Percentiles rank a stretch among this genome's conserved stretches.
Conservation (phyloP, 2,797 vertebrate genomes). For the Sandelia bainsii region DNA sequence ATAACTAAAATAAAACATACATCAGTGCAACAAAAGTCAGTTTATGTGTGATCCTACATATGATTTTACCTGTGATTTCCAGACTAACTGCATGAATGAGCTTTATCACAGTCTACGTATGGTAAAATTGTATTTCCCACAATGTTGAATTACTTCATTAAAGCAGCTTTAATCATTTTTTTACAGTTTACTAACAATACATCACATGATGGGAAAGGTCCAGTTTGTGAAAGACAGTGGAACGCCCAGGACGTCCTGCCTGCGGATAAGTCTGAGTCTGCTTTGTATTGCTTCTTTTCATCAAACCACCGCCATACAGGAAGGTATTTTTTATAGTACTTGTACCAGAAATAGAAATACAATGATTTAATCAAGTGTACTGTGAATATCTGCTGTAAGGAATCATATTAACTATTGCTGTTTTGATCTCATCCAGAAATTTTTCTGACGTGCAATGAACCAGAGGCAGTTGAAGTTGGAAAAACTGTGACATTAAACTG, state of each 20-base stretch:
- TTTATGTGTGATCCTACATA: too few relatives aligned
- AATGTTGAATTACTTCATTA: too few relatives aligned
- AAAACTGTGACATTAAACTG: not conserved
- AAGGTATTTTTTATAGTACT: not conserved
- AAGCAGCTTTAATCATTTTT: too few relatives aligned
- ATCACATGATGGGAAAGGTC: not conserved
- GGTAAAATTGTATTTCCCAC: too few relatives aligned
- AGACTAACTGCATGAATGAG: too few relatives aligned
- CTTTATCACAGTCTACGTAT: too few relatives aligned
- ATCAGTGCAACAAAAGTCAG: too few relatives aligned
- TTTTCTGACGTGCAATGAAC: not conserved
- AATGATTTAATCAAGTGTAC: too few relatives aligned
- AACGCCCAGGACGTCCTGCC: constrained; percentile 21
- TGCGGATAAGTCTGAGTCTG: constrained; percentile 26
- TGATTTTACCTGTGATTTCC: too few relatives aligned
- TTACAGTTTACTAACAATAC: too few relatives aligned
- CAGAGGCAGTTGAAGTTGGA: fast-evolving
- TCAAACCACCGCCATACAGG: not conserved
- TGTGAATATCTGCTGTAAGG: not conserved
- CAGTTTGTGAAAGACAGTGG: not conserved
- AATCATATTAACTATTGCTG: fast-evolving
- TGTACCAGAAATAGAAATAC: not conserved
- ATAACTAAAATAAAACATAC: too few relatives aligned
- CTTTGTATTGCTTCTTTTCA: not conserved
- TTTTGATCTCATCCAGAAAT: not conserved